Base-by-base conservation (phyloP, 2,797 vertebrate species). In the Antennarius maculatus region DNA sequence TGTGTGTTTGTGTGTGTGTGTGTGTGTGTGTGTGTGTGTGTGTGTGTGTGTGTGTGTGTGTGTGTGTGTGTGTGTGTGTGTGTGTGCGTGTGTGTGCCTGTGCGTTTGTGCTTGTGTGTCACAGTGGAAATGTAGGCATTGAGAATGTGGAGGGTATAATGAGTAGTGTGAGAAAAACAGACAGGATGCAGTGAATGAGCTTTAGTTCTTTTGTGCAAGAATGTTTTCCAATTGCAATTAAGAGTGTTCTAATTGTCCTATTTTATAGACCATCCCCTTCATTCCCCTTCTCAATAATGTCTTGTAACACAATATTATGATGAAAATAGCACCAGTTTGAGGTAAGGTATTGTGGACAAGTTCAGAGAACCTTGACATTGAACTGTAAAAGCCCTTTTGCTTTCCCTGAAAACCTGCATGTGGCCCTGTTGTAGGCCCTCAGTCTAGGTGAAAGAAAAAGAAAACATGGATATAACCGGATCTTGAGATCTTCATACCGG, bases 401-500 rank as follows among this genome's bases (percentile, higher is more conserved):
- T 63, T 71, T 64, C n/a, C 48, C 27, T 63, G 61, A 51, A 61
- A 61, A 48, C 48, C 66, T 67, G 29, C 57, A 46, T 49, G 12
- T 72, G 72, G 47, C 46, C 45, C 11, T 11, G 6, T 58, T 16
- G 31, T 8, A 54, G 63, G 31, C 66, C 51, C 57, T 69, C 45
- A 54, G 54, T 66, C 17, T 39, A 77, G 77, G 81, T 86, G 59
- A 67, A 70, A 71, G 65, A 52, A 77, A 84, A 76, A 75, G 69
- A 34, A 71, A 73, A 68, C 41, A 52, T 48, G 53, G 67, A 61
- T 68, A 66, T 50, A 66, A 65, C 64, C 60, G 84, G 72, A 89
- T 89, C 83, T 86, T 83, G 82, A 69, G 81, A 83, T 66, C 76
- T 71, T 74, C 81, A 66, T 45, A 63, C 16, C 52, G 69, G 76